These are phyloP conservation scores for Aspidapion aeneum DNA, from an alignment of 2,888 invertebrate genomes.

Conservation along the genomic window DNA sequence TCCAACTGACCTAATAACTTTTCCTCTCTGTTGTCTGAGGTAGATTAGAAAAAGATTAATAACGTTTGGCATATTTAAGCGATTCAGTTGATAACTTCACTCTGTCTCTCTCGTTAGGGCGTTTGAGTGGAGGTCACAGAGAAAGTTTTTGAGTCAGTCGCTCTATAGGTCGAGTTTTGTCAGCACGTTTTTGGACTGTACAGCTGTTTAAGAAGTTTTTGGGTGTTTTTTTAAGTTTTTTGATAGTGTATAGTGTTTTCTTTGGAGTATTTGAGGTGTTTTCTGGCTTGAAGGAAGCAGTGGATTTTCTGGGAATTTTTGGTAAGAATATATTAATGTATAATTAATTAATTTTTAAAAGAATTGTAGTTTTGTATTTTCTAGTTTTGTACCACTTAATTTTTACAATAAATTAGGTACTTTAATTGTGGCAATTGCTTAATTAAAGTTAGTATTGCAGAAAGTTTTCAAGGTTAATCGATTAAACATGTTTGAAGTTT, in stretches of 20 bases:
- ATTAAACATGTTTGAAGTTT: not conserved
- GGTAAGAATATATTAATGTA: no score
- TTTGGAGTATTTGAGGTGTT: conserved; percentile 1
- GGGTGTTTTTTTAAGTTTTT: conserved; percentile 2
- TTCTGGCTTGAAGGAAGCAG: not conserved
- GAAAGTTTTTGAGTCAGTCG: conserved; percentile 26
- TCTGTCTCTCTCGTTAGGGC: conserved; percentile 12
- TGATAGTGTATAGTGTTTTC: conserved; percentile 7
- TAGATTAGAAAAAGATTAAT: no score
- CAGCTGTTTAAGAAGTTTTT: conserved; percentile 11
- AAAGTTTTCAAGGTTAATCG: not conserved
- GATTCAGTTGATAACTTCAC: not conserved
- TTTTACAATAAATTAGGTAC: no score
- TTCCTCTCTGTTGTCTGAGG: not conserved
- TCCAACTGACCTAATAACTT: not conserved
- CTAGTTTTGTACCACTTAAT: no score
- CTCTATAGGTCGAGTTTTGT: conserved; percentile 14
- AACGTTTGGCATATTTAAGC: no score
- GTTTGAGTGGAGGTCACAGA: conserved; percentile 26
- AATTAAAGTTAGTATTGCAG: no score
- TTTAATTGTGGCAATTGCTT: no score
- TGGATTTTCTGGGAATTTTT: not conserved
- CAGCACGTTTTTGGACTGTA: conserved; percentile 17
- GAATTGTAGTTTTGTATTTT: no score
- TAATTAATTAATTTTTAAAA: no score